A percentile compares a stretch with the other conserved stretches of the same genome.
phyloP scores from a whole-genome alignment of 2,888 invertebrate genomes.

The Hypomecis punctinalis region DNA sequence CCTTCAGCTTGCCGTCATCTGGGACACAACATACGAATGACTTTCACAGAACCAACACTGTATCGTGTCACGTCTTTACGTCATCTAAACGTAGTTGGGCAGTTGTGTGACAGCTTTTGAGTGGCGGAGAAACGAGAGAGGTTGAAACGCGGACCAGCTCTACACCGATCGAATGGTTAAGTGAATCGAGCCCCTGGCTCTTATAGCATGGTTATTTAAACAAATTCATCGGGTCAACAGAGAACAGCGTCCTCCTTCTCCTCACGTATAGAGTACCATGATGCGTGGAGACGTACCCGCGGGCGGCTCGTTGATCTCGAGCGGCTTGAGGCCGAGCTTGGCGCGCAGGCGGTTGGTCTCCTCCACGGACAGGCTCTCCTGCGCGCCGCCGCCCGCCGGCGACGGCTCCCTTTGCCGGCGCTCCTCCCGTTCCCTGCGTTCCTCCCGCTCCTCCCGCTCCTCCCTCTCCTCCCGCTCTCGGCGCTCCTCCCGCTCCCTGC shows the following conservation, averaged over 20 bases:
- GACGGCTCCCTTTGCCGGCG: slow-evolving; percentile 45
- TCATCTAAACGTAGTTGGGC: too few species aligned
- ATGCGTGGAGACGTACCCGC: slow-evolving; percentile 59
- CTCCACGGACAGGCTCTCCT: slow-evolving; percentile 89
- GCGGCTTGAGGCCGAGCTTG: slow-evolving; percentile 96
- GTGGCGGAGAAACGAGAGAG: too few species aligned
- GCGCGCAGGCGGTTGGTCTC: slow-evolving; percentile 96
- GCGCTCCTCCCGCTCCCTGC: not conserved
- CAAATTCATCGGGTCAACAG: too few species aligned
- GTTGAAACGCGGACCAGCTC: too few species aligned
- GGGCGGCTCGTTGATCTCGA: slow-evolving; percentile 87
- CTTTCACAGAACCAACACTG: too few species aligned
- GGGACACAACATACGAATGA: too few species aligned
- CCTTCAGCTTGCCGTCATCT: slow-evolving; percentile 82
- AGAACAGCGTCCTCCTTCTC: too few species aligned
- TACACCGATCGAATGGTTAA: too few species aligned
- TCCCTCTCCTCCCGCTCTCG: not conserved
- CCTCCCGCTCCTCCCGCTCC: not conserved
- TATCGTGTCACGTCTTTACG: not conserved
- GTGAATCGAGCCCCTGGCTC: too few species aligned
- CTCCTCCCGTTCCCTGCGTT: slow-evolving; percentile 15
- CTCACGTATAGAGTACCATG: not conserved
- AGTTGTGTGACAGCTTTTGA: too few species aligned
- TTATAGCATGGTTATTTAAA: too few species aligned
- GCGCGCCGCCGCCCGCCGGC: slow-evolving; percentile 66